Conservation (phyloP, 2,113 vertebrate genomes). For the chimpanzee (Pan troglodytes) region NHGRI_mPanTro3-v2.1_pri NC_072421.2:110235001-110235500, state of each 20-base stretch:
- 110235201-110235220: not conserved
- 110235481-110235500: not conserved
- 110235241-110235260: not conserved
- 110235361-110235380: not conserved
- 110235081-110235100: not conserved
- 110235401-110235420: not conserved
- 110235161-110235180: conserved; percentile 2
- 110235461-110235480: not conserved
- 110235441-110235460: not conserved
- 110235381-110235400: not conserved
- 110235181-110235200: not conserved
- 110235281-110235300: not conserved
- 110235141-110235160: not conserved
- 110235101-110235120: not conserved
- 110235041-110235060: not conserved
- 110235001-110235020: not conserved
- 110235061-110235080: not conserved
- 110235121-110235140: not conserved
- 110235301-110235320: conserved; percentile 10
- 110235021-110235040: not conserved
- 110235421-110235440: not conserved
- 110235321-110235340: not conserved
- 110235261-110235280: not conserved
- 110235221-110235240: not conserved
- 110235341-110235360: conserved; percentile 4